Evolutionary conservation across 2,888 invertebrate genomes (phyloP).

Genomic region (Eutolmus rufibarbis): DNA sequence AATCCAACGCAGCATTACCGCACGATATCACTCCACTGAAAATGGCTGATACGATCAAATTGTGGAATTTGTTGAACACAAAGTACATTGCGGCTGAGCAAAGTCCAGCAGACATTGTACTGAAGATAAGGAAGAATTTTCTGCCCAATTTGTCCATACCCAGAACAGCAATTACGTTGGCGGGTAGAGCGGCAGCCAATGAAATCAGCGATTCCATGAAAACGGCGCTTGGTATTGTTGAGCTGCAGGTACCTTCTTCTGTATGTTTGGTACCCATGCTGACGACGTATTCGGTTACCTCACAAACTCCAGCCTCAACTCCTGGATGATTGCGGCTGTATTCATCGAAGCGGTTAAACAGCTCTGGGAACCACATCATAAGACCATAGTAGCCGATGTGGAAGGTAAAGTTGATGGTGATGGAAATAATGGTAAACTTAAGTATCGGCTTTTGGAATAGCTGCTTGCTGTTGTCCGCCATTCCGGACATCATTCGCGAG

Average conservation of each 20-base stretch:
- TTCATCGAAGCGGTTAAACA: constrained; percentile 89
- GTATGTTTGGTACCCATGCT: constrained; percentile 69
- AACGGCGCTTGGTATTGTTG: constrained; percentile 78
- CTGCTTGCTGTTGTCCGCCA: constrained; percentile 81
- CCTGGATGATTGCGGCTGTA: constrained; percentile 74
- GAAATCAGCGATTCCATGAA: constrained; percentile 88
- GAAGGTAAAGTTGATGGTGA: constrained; percentile 90
- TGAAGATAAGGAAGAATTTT: constrained; percentile 77
- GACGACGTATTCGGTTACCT: constrained; percentile 80
- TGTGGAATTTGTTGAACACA: constrained; percentile 82
- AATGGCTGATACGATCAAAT: constrained; percentile 82
- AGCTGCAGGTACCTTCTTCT: constrained; percentile 67
- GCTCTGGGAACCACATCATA: constrained; percentile 97
- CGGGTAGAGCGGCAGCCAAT: constrained; percentile 84
- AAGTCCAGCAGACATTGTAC: constrained; percentile 82
- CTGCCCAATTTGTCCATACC: constrained; percentile 87
- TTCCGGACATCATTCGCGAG: constrained; percentile 76
- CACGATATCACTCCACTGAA: constrained; percentile 89
- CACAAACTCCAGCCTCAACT: constrained; percentile 74
- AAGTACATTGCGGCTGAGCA: constrained; percentile 87
- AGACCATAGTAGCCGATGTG: constrained; percentile 95
- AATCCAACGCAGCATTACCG: constrained; percentile 89
- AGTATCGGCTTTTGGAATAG: constrained; percentile 82
- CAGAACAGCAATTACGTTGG: constrained; percentile 81
- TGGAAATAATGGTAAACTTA: constrained; percentile 83